Conservation (phyloP, 2,113 vertebrate genomes). For the Agelaius tricolor region DNA sequence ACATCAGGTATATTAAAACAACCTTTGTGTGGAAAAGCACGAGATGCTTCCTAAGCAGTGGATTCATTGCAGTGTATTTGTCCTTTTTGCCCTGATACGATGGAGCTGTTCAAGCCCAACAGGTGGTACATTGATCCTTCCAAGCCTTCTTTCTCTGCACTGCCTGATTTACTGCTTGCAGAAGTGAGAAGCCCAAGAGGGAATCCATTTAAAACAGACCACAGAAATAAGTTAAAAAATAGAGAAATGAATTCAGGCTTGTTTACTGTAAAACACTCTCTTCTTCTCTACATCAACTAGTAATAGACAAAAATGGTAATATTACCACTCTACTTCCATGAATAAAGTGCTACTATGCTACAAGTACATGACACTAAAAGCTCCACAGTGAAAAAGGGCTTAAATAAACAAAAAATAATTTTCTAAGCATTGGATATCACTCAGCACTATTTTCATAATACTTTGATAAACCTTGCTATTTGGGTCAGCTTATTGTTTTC, state of each 20-base stretch:
- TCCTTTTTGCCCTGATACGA: not conserved
- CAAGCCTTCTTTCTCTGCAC: not conserved
- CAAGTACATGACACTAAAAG: not conserved
- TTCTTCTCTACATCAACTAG: not conserved
- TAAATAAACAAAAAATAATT: not conserved
- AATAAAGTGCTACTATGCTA: not conserved
- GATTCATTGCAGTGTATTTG: not conserved
- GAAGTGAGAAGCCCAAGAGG: not conserved
- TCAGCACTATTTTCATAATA: not conserved
- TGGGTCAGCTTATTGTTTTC: not conserved
- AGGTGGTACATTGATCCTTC: not conserved
- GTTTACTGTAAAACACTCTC: not conserved
- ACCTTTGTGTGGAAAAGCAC: not conserved
- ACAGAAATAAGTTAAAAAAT: slow-evolving; percentile 7
- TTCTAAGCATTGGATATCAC: not conserved
- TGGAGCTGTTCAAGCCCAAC: not conserved
- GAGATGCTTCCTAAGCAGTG: not conserved
- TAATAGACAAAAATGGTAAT: not conserved
- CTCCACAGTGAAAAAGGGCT: not conserved
- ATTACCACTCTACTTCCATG: not conserved
- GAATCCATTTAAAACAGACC: not conserved
- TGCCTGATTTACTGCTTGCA: slow-evolving; percentile 16
- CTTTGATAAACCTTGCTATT: not conserved
- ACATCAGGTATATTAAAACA: not conserved
- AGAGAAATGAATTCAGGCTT: not conserved